phyloP scores from a whole-genome alignment of 2,797 vertebrate species.

The Rhabdophis nuchalis region DNA sequence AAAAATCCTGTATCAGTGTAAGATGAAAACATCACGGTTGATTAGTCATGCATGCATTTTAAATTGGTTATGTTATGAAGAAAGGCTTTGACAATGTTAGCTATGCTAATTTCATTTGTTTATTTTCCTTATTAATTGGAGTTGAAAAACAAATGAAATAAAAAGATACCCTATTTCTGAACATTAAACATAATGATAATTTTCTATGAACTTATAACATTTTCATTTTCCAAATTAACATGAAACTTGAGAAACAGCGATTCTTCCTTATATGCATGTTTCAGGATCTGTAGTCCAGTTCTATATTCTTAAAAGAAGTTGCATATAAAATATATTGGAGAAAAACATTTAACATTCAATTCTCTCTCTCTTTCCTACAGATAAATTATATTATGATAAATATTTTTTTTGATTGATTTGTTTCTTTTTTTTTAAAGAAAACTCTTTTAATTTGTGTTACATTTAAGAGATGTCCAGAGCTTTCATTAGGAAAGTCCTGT shows the following conservation, averaged over 20 bases:
- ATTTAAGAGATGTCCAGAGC: conserved; percentile 25
- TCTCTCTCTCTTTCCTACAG: background rate
- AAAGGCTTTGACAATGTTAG: background rate
- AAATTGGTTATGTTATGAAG: background rate
- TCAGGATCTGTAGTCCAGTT: background rate
- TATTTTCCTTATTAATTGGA: background rate
- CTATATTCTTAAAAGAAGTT: background rate
- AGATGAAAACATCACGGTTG: background rate
- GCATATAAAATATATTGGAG: background rate
- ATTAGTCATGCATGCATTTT: background rate
- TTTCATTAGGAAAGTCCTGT: conserved; percentile 36
- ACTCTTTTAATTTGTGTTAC: background rate
- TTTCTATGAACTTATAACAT: background rate
- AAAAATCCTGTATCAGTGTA: background rate
- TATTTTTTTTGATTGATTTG: background rate
- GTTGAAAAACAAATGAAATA: background rate
- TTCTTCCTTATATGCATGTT: background rate
- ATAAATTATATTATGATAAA: background rate
- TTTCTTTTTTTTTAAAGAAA: background rate
- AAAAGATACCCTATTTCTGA: background rate
- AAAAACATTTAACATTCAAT: background rate
- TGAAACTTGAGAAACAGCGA: background rate
- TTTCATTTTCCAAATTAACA: background rate
- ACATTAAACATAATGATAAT: background rate
- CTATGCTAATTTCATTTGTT: background rate